Evolutionary conservation across 2,113 vertebrate species (phyloP), one percentile per base, ranked within the genome.

Genomic region (Melierax canorus): DNA sequence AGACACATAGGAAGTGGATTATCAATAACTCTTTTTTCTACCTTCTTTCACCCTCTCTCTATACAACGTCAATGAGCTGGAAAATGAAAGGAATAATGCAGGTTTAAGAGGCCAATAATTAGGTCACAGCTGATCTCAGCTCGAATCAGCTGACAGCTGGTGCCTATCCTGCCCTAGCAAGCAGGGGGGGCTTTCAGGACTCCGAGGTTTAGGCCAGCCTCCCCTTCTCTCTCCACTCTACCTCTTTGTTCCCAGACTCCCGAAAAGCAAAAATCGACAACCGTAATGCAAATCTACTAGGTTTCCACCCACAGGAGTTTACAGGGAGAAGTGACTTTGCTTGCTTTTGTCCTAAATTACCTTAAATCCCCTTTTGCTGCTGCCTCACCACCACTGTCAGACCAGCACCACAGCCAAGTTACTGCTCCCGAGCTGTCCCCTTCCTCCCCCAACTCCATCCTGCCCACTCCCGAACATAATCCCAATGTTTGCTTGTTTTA

Each of bases 21-120:
- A 98, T 96, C 97, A 97, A 94, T 97, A 97, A 97, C 91, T 95
- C 93, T 97, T 96, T 92, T 95, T 96, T 94, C 89, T 96, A 68
- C 88, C 89, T 81, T 95, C 94, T 96, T 95, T 94, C 74, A 90
- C 80, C 56, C 80, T 94, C 67, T 90, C 93, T 83, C 90, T 96
- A 95, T 97, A 97, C 72, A 95, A 97, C 11, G 16, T 91, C 98
- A 98, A 97, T 98, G 98, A 98, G 96, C 97, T 97, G 97, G 98
- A 98, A 98, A 98, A 98, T 98, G 98, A 98, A 98, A 98, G 97
- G 89, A 97, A 98, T 98, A 98, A 97, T 97, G 97, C 97, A 97
- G 96, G 97, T 98, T 98, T 98, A 98, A 66, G 95, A 98, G 97
- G 96, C 95, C 98, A 98, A 97, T 98, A 98, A 98, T 98, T 98